Evolutionary conservation across 2,797 vertebrate genomes (phyloP).

Genomic region (Margarornis squamiger): DNA sequence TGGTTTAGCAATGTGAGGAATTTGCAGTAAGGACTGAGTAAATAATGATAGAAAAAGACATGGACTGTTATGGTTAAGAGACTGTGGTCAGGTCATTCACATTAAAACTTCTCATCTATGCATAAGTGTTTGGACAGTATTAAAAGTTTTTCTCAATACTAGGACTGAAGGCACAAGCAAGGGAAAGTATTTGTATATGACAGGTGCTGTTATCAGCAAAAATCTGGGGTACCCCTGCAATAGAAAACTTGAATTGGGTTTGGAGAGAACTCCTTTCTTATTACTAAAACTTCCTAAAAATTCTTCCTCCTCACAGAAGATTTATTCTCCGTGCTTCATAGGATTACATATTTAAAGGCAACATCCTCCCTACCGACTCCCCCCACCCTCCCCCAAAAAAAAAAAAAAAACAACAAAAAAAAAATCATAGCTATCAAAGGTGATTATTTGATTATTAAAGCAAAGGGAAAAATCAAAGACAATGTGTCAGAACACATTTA

Average conservation of each 20-base stretch:
- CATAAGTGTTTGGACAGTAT: background rate
- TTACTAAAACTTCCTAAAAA: background rate
- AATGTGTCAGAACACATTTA: background rate
- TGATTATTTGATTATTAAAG: background rate
- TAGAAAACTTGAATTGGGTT: background rate
- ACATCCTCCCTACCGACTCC: background rate
- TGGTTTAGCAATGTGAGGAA: background rate
- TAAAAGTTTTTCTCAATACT: background rate
- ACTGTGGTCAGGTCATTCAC: background rate
- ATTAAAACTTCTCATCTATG: background rate
- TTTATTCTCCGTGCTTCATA: background rate
- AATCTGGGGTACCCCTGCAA: background rate
- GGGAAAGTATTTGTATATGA: background rate
- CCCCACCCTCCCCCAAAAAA: accelerated
- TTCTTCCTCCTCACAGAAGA: background rate
- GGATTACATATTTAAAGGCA: background rate
- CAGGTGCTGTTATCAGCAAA: background rate
- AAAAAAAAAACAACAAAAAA: no score
- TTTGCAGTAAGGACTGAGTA: background rate
- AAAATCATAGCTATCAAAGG: background rate
- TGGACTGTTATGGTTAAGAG: background rate
- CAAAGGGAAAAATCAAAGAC: background rate
- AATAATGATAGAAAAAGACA: background rate
- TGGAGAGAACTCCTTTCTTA: background rate
- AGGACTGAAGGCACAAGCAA: background rate